These are phyloP conservation scores for Marmota monax DNA, from an alignment of 2,113 vertebrate species.

Conservation along the genomic window DNA sequence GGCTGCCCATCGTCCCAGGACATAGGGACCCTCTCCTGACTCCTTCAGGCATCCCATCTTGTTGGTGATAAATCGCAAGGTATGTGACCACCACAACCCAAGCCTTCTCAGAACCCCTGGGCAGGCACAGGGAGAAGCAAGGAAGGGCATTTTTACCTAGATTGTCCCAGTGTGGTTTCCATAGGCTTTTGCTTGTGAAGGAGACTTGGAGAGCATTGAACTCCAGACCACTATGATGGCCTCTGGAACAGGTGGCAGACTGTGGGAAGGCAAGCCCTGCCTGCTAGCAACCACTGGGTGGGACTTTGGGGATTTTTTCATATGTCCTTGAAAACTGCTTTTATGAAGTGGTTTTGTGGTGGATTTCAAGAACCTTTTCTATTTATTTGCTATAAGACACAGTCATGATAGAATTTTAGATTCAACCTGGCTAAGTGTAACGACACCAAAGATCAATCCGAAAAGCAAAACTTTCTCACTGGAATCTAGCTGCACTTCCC, in stretches of 20 bases:
- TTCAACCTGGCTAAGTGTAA: not conserved
- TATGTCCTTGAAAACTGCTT: not conserved
- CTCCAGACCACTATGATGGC: not conserved
- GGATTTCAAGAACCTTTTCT: not conserved
- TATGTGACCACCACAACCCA: not conserved
- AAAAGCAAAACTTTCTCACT: not conserved
- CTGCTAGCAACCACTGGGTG: too few relatives aligned
- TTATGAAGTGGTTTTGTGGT: not conserved
- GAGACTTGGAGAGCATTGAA: not conserved
- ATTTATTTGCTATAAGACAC: not conserved
- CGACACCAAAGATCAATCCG: not conserved
- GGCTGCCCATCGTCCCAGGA: not conserved
- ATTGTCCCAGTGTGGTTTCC: not conserved
- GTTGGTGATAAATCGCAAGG: constrained; percentile 38
- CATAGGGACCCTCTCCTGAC: not conserved
- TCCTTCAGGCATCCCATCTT: not conserved
- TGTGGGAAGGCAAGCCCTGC: not conserved
- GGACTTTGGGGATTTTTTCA: not conserved
- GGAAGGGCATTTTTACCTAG: not conserved
- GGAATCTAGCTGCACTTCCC: not conserved
- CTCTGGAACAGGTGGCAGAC: not conserved
- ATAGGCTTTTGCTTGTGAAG: not conserved
- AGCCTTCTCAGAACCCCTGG: not conserved
- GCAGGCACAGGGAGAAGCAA: not conserved
- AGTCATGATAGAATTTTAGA: not conserved